Base-by-base conservation (phyloP, 1,140 invertebrate genomes). In the Macrostomum lignano region DNA sequence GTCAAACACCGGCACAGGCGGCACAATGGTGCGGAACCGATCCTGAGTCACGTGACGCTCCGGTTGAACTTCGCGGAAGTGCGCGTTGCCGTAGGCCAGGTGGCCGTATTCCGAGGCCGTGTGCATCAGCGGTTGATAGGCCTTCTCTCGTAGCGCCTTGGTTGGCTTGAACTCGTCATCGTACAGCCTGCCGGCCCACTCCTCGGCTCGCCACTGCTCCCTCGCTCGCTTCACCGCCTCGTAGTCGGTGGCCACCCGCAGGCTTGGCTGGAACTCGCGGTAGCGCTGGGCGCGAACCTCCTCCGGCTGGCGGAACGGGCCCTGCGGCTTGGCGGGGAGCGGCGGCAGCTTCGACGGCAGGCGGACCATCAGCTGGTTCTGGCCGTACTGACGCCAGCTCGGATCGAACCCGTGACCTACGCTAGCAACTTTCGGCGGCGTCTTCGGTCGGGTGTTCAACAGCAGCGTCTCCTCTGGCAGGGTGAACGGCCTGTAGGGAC, bases 201-300 rank as follows among this genome's bases (percentile, higher is more conserved):
- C 55, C 29, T 55, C 40, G 7, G 36, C 38, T 37, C 51, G 56
- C 45, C 55, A 38, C 17, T 42, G 25, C 31, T 52, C 32, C 17
- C 53, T 39, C 7, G 49, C 52, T 35, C 58, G 44, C 21, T 56
- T 49, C 11, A 58, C 35, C 2, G 47, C 44, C 7, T 45, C 44
- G 38, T 47, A 56, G 28, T 48, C 45, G 10, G 49, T 59, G 9
- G 46, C 44, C 17, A 52, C 51, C 32, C 49, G 42, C 21, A 59
- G 39, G 7, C 46, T 41, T 10, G 50, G 53, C 36, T 55, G 44
- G 41, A 54, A 54, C 13, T 44, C 41, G 33, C 49, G 51, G 43
- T 56, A 57, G n/a, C 55, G 30, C 39, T 57, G 52, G 17, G 46
- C 43, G 42, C 52, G 49, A 4, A 58, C 54, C 5, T 49, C 47